Percentiles rank a stretch among this genome's conserved stretches.
These are phyloP conservation scores for Harlomillsia oculata DNA, from an alignment of 1,140 invertebrate genomes.

Conservation along the genomic window DNA sequence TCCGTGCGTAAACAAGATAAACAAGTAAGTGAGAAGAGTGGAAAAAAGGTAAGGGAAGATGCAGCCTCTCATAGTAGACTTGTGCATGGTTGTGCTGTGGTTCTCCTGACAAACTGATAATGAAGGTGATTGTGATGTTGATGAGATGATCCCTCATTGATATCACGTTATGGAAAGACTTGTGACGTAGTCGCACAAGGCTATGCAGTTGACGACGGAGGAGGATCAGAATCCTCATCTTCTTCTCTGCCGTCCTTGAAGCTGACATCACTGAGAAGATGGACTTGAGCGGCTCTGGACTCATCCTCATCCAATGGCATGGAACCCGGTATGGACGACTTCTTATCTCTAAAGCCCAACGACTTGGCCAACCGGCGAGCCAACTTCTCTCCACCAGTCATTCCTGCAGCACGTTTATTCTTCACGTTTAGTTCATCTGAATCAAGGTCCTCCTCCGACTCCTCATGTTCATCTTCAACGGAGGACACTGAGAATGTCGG, in stretches of 20 bases:
- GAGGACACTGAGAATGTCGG: neutral
- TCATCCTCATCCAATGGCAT: neutral
- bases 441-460: slow-evolving; percentile 17
- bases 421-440: slow-evolving; percentile 15
- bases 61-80: too few species aligned
- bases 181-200: too few species aligned
- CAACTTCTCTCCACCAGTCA: slow-evolving; percentile 12
- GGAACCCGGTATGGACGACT: too few species aligned
- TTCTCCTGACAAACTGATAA: too few species aligned
- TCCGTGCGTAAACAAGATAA: too few species aligned
- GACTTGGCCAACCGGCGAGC: slow-evolving; percentile 23
- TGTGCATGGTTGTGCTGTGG: too few species aligned
- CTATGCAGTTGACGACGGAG: too few species aligned
- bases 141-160: too few species aligned
- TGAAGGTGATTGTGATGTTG: too few species aligned
- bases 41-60: too few species aligned
- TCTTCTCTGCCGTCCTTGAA: neutral
- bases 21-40: too few species aligned
- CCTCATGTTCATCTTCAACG: neutral
- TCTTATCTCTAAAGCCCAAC: slow-evolving; percentile 22
- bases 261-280: slow-evolving; percentile 24
- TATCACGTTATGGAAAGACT: too few species aligned
- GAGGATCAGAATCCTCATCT: neutral
- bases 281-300: slow-evolving; percentile 19
- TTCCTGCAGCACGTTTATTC: slow-evolving; percentile 3